Evolutionary conservation across 1,140 invertebrate genomes (phyloP).

Genomic region (Mizuhopecten yessoensis): DNA sequence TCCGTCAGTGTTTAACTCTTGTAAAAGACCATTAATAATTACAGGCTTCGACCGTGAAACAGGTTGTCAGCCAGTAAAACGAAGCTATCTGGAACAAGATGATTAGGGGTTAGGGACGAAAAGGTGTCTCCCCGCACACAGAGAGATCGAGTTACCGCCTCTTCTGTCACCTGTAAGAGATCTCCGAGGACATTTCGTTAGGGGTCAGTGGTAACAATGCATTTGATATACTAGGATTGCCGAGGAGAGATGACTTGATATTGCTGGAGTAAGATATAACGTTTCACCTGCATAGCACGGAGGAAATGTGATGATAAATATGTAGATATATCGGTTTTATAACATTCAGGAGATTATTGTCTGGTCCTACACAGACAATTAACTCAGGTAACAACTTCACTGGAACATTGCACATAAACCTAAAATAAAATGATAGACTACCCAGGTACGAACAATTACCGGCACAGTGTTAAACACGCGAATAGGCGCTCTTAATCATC

Average conservation of each 20-base stretch:
- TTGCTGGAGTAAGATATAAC: background rate
- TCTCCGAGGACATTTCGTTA: constrained; percentile 1
- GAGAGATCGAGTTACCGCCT: background rate
- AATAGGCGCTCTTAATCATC: background rate
- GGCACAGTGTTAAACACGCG: background rate
- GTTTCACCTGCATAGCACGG: background rate
- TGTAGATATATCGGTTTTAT: background rate
- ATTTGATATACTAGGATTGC: background rate
- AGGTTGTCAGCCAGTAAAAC: background rate
- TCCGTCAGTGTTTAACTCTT: background rate
- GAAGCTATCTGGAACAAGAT: background rate
- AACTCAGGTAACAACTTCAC: background rate
- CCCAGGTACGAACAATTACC: background rate
- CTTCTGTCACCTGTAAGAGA: background rate
- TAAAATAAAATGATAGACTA: background rate
- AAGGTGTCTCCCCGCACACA: constrained; percentile 20
- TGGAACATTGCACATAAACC: background rate
- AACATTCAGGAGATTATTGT: background rate
- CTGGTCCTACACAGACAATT: background rate
- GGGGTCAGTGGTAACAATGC: background rate
- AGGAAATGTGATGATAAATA: background rate
- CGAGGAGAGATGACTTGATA: background rate
- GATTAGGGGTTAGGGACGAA: background rate
- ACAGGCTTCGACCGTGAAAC: background rate
- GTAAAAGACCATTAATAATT: background rate